Percentiles rank a stretch among this genome's conserved stretches.
These are phyloP conservation scores for Bettongia penicillata DNA, from an alignment of 2,113 vertebrate genomes.

Conservation along the genomic window DNA sequence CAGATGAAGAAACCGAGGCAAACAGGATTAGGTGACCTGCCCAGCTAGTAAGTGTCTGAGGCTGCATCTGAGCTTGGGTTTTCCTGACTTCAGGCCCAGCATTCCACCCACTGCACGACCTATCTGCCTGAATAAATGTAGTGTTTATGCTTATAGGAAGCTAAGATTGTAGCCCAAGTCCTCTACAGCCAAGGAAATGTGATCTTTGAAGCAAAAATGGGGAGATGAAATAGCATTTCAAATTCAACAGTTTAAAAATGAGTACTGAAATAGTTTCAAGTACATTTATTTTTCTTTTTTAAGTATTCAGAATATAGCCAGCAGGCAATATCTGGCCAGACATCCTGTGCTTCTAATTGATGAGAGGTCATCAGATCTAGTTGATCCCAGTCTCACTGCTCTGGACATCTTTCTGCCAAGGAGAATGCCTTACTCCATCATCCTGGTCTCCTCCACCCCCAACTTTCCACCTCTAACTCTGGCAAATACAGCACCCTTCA, in stretches of 20 bases:
- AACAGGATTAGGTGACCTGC: too few relatives aligned
- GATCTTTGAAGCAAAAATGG: neutral
- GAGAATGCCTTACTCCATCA: neutral
- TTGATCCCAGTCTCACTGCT: neutral
- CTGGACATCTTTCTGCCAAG: neutral
- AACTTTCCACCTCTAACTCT: neutral
- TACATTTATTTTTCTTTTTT: neutral
- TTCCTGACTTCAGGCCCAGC: too few relatives aligned
- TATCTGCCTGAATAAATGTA: too few relatives aligned
- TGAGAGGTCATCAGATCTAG: neutral
- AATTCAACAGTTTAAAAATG: constrained; percentile 32
- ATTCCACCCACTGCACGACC: too few relatives aligned
- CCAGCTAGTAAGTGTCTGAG: too few relatives aligned
- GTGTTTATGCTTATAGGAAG: too few relatives aligned
- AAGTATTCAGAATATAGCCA: neutral
- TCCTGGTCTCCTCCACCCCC: neutral
- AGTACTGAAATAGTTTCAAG: constrained; percentile 11
- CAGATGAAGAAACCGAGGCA: too few relatives aligned
- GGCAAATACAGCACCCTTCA: neutral
- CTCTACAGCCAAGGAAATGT: too few relatives aligned
- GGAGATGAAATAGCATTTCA: constrained; percentile 19
- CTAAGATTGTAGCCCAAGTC: too few relatives aligned
- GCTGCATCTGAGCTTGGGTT: too few relatives aligned
- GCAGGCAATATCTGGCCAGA: neutral
- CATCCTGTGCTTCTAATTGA: neutral